These are phyloP conservation scores for Lichenostomus cassidix DNA, from an alignment of 2,113 vertebrate genomes.

Conservation along the genomic window DNA sequence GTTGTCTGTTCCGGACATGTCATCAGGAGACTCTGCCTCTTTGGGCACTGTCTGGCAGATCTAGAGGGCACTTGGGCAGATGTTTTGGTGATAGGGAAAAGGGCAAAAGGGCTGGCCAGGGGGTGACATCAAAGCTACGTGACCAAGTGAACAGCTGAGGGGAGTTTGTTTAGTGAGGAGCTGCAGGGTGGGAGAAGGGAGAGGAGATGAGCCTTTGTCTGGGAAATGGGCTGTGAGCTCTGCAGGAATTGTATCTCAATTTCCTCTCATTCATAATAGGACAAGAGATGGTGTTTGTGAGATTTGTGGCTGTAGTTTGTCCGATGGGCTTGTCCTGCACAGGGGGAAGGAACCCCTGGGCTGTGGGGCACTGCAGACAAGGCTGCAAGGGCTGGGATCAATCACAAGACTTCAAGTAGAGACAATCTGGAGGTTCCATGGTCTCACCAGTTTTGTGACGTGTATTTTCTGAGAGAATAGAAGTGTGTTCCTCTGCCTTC, in stretches of 20 bases:
- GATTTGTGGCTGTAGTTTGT: neutral
- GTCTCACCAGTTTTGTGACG: neutral
- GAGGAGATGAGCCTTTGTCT: neutral
- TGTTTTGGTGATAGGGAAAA: neutral
- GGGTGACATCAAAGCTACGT: neutral
- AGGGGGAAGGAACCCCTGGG: neutral
- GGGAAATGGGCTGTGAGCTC: neutral
- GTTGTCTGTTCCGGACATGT: neutral
- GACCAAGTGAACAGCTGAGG: neutral
- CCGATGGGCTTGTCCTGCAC: neutral
- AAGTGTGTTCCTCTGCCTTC: neutral
- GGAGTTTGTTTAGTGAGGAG: neutral
- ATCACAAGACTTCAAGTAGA: neutral
- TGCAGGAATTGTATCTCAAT: neutral
- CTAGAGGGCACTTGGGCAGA: neutral
- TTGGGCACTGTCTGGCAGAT: neutral
- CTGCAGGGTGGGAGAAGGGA: neutral
- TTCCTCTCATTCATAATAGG: neutral
- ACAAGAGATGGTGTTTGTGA: neutral
- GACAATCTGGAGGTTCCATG: neutral
- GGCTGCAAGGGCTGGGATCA: neutral
- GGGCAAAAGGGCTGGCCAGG: neutral
- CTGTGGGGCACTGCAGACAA: neutral
- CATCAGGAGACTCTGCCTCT: neutral
- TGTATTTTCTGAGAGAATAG: neutral